These are phyloP conservation scores for Thalassaphorura encarpata DNA, from an alignment of 1,140 invertebrate species.

Conservation along the genomic window DNA sequence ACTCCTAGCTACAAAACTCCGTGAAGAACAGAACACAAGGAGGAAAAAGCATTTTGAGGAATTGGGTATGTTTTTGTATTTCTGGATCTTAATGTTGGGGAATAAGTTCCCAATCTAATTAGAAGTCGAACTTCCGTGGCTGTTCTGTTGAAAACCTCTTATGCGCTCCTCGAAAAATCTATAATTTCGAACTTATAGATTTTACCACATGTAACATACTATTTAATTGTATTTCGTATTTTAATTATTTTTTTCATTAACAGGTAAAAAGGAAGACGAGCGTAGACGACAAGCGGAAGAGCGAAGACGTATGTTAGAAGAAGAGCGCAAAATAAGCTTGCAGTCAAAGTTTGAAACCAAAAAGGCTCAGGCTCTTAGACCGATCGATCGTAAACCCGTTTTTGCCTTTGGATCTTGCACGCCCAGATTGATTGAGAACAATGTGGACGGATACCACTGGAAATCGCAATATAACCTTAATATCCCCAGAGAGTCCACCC, in stretches of 20 bases:
- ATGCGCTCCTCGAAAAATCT: no score
- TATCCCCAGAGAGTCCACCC: conserved; percentile 2
- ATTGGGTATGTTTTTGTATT: conserved; percentile 13
- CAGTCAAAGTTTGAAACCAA: conserved; percentile 26
- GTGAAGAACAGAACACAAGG: conserved; percentile 27
- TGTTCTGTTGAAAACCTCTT: no score
- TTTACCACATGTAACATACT: no score
- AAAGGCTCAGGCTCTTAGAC: background rate
- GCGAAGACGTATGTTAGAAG: conserved; percentile 21
- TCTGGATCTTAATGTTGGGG: no score
- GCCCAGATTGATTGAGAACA: conserved; percentile 27
- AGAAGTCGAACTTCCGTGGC: no score
- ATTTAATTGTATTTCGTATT: no score
- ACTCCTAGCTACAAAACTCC: conserved; percentile 15
- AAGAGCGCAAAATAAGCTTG: conserved; percentile 18
- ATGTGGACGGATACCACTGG: conserved; percentile 30
- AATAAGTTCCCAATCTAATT: no score
- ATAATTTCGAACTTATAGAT: no score
- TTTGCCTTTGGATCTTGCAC: conserved; percentile 31
- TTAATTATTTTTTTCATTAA: background rate
- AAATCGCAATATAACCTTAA: conserved; percentile 31
- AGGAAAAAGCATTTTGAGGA: conserved; percentile 29
- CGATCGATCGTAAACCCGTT: conserved; percentile 3
- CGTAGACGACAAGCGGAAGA: conserved; percentile 28
- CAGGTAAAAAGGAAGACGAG: conserved; percentile 26